Evolutionary conservation across 2,797 vertebrate species (phyloP).

Genomic region (Mus caroli): DNA sequence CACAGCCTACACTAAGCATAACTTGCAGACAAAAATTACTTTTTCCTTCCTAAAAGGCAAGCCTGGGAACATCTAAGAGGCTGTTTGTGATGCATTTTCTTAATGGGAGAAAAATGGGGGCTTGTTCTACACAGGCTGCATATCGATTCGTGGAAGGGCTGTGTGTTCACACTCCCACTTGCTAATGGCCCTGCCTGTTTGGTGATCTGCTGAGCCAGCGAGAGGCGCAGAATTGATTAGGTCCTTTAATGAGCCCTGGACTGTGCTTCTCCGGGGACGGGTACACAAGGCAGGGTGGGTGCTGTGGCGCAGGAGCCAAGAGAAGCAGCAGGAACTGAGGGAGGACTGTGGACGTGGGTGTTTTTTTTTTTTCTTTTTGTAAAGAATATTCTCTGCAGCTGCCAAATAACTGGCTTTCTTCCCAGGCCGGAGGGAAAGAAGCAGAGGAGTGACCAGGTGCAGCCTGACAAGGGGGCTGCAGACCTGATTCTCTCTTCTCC

Average conservation of each 20-base stretch:
- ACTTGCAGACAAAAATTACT: not conserved
- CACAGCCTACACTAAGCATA: not conserved
- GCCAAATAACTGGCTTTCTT: not conserved
- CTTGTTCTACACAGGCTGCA: conserved; percentile 37
- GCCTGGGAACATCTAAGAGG: not conserved
- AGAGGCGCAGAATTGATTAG: not conserved
- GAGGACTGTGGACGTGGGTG: not conserved
- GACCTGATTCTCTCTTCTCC: not conserved
- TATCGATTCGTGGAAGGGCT: conserved; percentile 47
- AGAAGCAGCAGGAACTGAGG: rapidly evolving
- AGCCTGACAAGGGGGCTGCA: not conserved
- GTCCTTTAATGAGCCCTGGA: conserved; percentile 57
- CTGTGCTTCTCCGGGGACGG: not conserved
- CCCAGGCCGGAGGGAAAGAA: rapidly evolving
- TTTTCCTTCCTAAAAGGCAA: not conserved
- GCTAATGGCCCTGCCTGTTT: conserved; percentile 42
- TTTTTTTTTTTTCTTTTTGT: no score
- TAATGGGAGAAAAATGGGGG: not conserved
- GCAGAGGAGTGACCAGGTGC: no score
- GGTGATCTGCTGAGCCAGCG: conserved; percentile 24
- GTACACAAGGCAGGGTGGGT: not conserved
- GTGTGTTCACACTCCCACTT: not conserved
- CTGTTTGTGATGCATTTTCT: conserved; percentile 27
- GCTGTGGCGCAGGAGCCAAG: not conserved
- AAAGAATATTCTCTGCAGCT: not conserved